These are phyloP conservation scores for Vultur gryphus DNA, from an alignment of 2,797 vertebrate species.

Conservation along the genomic window DNA sequence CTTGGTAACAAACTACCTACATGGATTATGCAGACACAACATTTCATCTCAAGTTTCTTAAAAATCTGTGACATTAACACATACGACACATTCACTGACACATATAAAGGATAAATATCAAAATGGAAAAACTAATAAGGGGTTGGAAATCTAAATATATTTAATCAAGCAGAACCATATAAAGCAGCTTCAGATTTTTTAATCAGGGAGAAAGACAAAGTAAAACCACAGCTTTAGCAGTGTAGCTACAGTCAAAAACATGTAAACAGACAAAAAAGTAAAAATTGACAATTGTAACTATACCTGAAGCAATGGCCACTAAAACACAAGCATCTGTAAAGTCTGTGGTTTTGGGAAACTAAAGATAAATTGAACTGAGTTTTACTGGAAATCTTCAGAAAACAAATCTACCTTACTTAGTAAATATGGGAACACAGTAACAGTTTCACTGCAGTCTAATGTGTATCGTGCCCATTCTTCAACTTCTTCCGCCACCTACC, in stretches of 20 bases:
- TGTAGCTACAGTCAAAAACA: neutral
- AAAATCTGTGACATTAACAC: neutral
- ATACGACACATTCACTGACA: neutral
- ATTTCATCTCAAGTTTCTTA: neutral
- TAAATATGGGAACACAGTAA: neutral
- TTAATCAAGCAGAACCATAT: neutral
- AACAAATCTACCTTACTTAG: neutral
- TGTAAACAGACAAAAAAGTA: neutral
- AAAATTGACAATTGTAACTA: neutral
- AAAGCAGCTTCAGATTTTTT: neutral
- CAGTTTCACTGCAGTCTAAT: neutral
- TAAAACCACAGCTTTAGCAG: neutral
- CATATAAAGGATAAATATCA: neutral
- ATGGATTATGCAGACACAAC: neutral
- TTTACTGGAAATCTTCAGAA: neutral
- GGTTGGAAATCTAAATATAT: neutral
- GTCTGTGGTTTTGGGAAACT: neutral
- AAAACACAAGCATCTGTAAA: neutral
- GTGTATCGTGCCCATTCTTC: rapidly evolving
- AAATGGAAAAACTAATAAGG: neutral
- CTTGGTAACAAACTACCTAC: neutral
- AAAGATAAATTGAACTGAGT: neutral
- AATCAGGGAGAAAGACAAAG: neutral
- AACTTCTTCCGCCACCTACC: neutral
- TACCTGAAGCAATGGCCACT: neutral